Percentiles rank a stretch among this genome's conserved stretches.
phyloP scores from a whole-genome alignment of 1,140 invertebrate genomes.

The Drosophila subobscura region DNA sequence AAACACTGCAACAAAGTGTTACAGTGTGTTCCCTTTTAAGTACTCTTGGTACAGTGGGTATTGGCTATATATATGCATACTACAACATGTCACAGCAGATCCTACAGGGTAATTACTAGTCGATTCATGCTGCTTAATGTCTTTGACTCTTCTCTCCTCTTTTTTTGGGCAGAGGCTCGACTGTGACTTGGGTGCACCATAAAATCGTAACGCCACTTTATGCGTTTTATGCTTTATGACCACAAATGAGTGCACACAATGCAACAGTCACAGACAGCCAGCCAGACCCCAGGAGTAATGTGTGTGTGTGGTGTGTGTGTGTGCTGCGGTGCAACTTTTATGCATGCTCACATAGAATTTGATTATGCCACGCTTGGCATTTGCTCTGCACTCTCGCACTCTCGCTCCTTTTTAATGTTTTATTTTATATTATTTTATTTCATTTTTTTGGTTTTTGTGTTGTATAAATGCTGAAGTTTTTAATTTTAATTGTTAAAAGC shows the following conservation, averaged over 20 bases:
- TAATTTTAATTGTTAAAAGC: slow-evolving; percentile 83
- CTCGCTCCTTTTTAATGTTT: too few relatives aligned
- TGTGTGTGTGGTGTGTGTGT: slow-evolving; percentile 8
- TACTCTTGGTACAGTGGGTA: too few relatives aligned
- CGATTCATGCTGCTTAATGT: neutral
- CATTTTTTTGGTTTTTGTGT: slow-evolving; percentile 27
- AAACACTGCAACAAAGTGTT: too few relatives aligned
- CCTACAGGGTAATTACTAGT: slow-evolving; percentile 30
- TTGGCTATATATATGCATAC: too few relatives aligned
- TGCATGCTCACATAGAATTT: slow-evolving; percentile 72
- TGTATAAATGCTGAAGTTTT: slow-evolving; percentile 80
- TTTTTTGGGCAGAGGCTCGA: slow-evolving; percentile 41
- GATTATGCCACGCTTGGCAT: slow-evolving; percentile 73
- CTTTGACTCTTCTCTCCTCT: too few relatives aligned
- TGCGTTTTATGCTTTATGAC: slow-evolving; percentile 82
- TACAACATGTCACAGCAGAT: too few relatives aligned
- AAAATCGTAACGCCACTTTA: slow-evolving; percentile 81
- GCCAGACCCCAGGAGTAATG: slow-evolving; percentile 8
- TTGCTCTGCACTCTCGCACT: slow-evolving; percentile 41
- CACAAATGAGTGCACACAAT: slow-evolving; percentile 77
- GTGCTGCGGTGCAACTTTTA: slow-evolving; percentile 64
- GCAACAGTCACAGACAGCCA: slow-evolving; percentile 50
- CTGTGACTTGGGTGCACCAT: slow-evolving; percentile 68
- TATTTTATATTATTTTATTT: slow-evolving; percentile 1
- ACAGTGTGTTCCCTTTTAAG: too few relatives aligned